Base-by-base conservation (phyloP, 2,888 invertebrate genomes). In the Escarpia spicata region DNA sequence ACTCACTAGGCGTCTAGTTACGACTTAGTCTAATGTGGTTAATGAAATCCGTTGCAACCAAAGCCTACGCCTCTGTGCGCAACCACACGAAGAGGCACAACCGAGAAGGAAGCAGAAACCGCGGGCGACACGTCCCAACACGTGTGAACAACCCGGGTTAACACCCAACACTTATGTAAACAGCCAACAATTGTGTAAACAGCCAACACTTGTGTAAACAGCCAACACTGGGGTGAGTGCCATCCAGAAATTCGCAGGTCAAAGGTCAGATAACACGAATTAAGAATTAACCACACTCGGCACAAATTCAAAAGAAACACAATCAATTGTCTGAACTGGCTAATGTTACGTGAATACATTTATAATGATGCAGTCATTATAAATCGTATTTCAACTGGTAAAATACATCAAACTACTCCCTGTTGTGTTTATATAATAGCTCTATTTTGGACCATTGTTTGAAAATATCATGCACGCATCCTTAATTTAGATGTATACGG, bases 201-300 rank as follows among this genome's bases (percentile, higher is more conserved):
- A 75, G 6, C 75, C 75, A 75, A 75, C 75, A 75, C 75, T 75
- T 75, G 75, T 75, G 75, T 75, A 75, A 75, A 75, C 75, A 75
- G 75, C 75, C 75, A 75, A 75, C 75, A 75, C 75, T 75, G 75
- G 75, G n/a, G 75, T 75, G 75, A 75, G 75, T 75, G 75, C 75
- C 26, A 75, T 75, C 75, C 19, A 75, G 75, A 75, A 75, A 75
- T 15, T 12, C 52, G 52, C 52, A 52, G 52, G 52, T 52, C 52
- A 52, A 52, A 52, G 75, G 75, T 75, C 75, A 75, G 0, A 75
- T 26, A 75, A 75, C 75, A 75, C 19, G 75, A 75, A 26, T 75
- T 75, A 75, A 75, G n/a, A 75, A 75, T 75, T n/a, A 75, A 75
- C 75, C 75, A 75, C 75, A 75, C 75, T 75, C 75, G 75, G 75